Conservation (phyloP, 2,888 invertebrate species). For the Exephanes ischioxanthus region DNA sequence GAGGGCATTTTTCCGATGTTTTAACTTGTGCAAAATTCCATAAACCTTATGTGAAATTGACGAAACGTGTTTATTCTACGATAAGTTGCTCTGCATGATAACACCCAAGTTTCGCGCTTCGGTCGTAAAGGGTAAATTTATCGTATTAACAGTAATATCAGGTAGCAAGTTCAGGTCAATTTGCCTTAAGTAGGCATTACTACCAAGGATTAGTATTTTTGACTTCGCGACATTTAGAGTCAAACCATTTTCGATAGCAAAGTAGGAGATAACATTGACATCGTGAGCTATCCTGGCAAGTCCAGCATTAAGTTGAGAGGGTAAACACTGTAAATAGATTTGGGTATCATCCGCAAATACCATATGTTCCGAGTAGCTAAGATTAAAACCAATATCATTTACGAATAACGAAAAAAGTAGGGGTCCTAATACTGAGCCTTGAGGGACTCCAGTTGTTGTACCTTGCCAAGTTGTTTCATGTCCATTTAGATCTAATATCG, state of each 20-base stretch:
- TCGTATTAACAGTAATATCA: neutral
- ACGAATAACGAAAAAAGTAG: too few species aligned
- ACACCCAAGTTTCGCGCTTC: neutral
- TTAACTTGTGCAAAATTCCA: constrained; percentile 20
- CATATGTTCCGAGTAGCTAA: neutral
- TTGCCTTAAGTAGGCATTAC: neutral
- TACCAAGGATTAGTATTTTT: constrained; percentile 2
- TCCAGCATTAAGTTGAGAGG: neutral
- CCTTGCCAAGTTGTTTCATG: neutral
- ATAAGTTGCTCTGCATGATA: neutral
- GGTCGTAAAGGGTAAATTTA: neutral
- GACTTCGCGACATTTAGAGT: neutral
- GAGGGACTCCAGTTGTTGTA: neutral
- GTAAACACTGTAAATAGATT: constrained; percentile 6
- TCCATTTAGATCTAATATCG: neutral
- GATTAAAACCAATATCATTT: neutral
- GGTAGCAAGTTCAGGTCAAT: neutral
- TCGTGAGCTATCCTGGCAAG: neutral
- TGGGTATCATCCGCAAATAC: constrained; percentile 46
- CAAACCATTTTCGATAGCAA: neutral
- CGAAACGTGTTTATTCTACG: constrained; percentile 26
- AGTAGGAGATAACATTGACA: neutral
- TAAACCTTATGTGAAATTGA: constrained; percentile 1
- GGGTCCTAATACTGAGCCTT: too few species aligned
- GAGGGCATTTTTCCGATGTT: constrained; percentile 25